Evolutionary conservation across 2,888 invertebrate species (phyloP), one percentile per base, ranked within the genome.

Genomic region (Venustoraphidia nigricollis): DNA sequence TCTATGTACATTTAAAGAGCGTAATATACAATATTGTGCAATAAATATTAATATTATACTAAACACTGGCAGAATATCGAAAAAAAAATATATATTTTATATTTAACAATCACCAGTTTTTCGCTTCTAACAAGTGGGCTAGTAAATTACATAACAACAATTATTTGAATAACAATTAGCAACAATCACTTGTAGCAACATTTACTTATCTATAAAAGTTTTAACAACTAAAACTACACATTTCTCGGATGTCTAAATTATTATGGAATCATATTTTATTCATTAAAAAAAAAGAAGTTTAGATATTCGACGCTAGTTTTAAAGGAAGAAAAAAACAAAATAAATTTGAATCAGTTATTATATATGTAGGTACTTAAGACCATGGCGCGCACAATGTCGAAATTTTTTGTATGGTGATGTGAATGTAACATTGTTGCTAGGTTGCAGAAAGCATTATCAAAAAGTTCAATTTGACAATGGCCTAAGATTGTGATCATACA

Each of bases 111-210:
- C 34, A 42, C 34, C 42, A 42, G 39, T 13, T 17, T n/a, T 42
- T 42, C 11, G 10, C 34, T 34, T 42, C 42, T 42, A 42, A 42
- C 27, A 42, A 42, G 42, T 42, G 42, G 27, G 42, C 42, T 42
- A 42, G 17, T 60, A 60, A 55, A 54, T 59, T 62, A 61, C 55
- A 54, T 62, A 63, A 64, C 62, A 64, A 63, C 60, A 59, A 63
- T 62, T 60, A 61, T 27, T 27, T 27, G 61, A 59, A 57, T 60
- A 62, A 62, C 62, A 61, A 62, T 57, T 59, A 62, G 60, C 60
- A 61, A 60, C 60, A 61, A 60, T 58, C 56, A 59, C 58, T 58
- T 55, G 55, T 57, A 60, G 59, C 59, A 58, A 60, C 59, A 60
- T 57, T 55, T 50, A 59, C 48, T 55, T 53, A 54, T 11, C 36